Evolutionary conservation across 2,888 invertebrate species (phyloP), one percentile per base, ranked within the genome.

Genomic region (Nudaria mundana): DNA sequence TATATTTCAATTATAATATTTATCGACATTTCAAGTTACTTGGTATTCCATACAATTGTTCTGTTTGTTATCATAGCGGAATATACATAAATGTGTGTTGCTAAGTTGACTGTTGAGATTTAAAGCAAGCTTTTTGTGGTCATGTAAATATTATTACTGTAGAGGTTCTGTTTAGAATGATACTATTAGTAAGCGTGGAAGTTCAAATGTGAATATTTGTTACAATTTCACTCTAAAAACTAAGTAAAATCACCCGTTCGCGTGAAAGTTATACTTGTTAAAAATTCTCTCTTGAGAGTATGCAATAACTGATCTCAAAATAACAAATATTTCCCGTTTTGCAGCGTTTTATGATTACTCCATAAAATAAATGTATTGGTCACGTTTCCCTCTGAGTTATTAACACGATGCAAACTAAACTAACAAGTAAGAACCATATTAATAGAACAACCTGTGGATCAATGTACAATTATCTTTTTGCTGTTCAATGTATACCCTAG

Each of bases 351-450:
- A 5, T 2, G 6, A 5, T 8, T 20, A 5, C 20, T 26, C 18
- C 20, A 6, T 12, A 28, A 26, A 26, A 36, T 7, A 13, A 35
- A 32, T 45, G 50, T 63, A 53, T 53, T 57, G 53, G 52, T 56
- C 60, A 53, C 47, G 56, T 62, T 56, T 48, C 53, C 56, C 55
- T 48, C 45, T 44, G 44, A 41, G 37, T 53, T 52, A 33, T 42
- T 23, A 14, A 23, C 14, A 14, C 4, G 11, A 15, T 11, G 5
- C 24, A 6, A 1, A 11, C 1, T 1, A 11, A 11, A 32, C 33
- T 36, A 36, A 20, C 22, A 10, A n/a, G 1, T 4, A 5, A 15
- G 5, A 4, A 14, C 30, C 12, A 15, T 25, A 13, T 24, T 40
- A 32, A 24, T 18, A 7, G 5, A 29, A 34, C 13, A 4, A 8